A percentile compares a stretch with the other conserved stretches of the same genome.
Conservation (phyloP, 2,113 vertebrate species). For the Variabilichromis moorii region DNA sequence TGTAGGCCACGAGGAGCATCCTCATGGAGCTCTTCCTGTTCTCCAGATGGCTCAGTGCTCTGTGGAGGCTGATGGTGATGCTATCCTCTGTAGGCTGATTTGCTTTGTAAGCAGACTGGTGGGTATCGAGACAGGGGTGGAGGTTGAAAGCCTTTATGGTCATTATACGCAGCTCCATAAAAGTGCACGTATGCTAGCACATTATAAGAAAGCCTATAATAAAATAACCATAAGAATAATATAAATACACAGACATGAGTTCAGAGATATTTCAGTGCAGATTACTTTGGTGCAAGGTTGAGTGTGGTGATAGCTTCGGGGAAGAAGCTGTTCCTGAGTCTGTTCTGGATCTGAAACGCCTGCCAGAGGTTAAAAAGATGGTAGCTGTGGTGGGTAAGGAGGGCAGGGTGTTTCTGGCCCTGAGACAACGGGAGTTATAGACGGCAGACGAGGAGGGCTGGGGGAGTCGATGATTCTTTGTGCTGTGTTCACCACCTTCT, state of each 20-base stretch:
- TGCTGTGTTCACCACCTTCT: background rate
- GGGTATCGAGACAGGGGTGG: background rate
- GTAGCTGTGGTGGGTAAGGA: background rate
- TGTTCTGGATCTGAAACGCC: background rate
- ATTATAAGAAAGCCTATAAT: background rate
- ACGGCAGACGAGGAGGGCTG: background rate
- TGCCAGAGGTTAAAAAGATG: background rate
- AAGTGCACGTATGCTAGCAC: background rate
- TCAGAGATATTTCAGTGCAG: background rate
- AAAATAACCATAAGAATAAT: background rate
- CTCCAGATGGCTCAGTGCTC: background rate
- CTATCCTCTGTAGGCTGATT: background rate
- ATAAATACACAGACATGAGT: background rate
- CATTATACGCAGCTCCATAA: background rate
- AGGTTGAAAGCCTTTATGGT: background rate
- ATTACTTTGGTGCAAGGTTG: background rate
- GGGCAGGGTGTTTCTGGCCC: background rate
- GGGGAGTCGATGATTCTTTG: background rate
- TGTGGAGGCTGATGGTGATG: background rate
- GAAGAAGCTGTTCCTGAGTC: background rate
- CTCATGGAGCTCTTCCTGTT: background rate
- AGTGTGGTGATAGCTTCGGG: background rate
- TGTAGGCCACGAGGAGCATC: rapidly evolving
- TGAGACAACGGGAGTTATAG: background rate
- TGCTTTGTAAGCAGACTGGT: background rate